Percentiles rank a stretch among this genome's conserved stretches.
These are phyloP conservation scores for Drosophila pseudoobscura DNA, from an alignment of 1,140 invertebrate genomes.

Conservation along the genomic window DNA sequence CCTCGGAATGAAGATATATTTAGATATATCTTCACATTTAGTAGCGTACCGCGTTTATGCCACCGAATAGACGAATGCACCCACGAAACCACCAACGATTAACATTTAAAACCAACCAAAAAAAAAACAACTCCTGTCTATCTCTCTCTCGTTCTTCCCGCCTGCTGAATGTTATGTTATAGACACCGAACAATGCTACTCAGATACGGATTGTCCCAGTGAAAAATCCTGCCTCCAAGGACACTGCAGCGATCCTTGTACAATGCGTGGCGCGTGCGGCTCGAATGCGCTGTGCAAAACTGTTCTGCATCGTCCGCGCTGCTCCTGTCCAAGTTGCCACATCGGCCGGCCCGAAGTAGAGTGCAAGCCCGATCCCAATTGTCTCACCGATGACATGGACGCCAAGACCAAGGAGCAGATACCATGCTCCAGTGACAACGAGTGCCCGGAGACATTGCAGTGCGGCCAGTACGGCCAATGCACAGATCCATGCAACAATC, in stretches of 20 bases:
- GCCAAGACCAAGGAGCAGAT: conserved; percentile 84
- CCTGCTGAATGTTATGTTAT: conserved; percentile 74
- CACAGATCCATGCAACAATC: conserved; percentile 89
- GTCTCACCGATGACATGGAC: conserved; percentile 85
- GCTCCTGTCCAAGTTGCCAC: conserved; percentile 94
- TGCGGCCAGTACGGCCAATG: conserved; percentile 90
- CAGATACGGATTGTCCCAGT: conserved; percentile 94
- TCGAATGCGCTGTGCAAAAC: conserved; percentile 94
- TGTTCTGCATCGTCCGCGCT: conserved; percentile 91
- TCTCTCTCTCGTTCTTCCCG: conserved; percentile 79
- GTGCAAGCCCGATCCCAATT: conserved; percentile 91
- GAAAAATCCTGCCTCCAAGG: conserved; percentile 95
- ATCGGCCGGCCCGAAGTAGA: conserved; percentile 90
- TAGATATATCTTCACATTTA: conserved; percentile 30
- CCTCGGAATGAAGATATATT: conserved; percentile 16
- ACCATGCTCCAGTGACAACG: conserved; percentile 87
- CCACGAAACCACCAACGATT: conserved; percentile 75
- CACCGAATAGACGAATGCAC: conserved; percentile 71
- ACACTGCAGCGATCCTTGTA: conserved; percentile 95
- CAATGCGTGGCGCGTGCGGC: conserved; percentile 93
- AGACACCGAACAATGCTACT: conserved; percentile 93
- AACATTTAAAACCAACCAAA: conserved; percentile 75
- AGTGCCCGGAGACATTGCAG: conserved; percentile 90
- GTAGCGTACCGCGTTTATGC: conserved; percentile 57
- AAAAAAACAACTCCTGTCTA: conserved; percentile 78